phyloP scores from a whole-genome alignment of 1,140 invertebrate genomes.

The Eupristina koningsbergeri region DNA sequence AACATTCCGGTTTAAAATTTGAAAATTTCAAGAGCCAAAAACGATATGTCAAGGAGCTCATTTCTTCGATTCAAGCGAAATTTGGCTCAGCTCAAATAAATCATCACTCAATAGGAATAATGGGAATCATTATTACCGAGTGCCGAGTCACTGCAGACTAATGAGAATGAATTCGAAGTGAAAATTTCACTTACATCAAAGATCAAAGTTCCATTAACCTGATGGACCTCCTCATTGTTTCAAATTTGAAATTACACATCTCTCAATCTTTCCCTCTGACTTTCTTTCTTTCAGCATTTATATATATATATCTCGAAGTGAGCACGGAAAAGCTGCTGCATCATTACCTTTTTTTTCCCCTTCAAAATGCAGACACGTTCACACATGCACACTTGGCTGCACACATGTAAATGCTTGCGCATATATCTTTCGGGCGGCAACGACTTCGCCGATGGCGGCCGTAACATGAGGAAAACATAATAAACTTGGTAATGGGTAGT shows the following conservation, averaged over 20 bases:
- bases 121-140: not conserved
- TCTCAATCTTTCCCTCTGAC: not conserved
- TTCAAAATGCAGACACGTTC: not conserved
- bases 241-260: not conserved
- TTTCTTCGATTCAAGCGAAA: not conserved
- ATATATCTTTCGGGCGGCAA: conserved; percentile 37
- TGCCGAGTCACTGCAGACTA: not conserved
- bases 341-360: not conserved
- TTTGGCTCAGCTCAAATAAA: not conserved
- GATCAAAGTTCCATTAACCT: not conserved
- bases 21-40: not conserved
- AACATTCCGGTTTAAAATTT: not conserved
- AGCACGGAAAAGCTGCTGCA: not conserved
- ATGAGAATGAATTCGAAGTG: not conserved
- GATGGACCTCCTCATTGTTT: not conserved
- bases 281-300: not conserved
- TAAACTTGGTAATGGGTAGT: conserved; percentile 67
- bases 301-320: no score
- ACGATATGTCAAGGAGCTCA: no score
- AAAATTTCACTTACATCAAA: not conserved
- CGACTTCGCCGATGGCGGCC: conserved; percentile 51
- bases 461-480: conserved; percentile 63
- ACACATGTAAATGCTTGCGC: conserved; percentile 50
- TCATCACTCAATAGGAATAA: not conserved
- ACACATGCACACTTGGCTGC: not conserved